phyloP scores from a whole-genome alignment of 2,797 vertebrate genomes.

The Phrynocephalus vlangalii region DNA sequence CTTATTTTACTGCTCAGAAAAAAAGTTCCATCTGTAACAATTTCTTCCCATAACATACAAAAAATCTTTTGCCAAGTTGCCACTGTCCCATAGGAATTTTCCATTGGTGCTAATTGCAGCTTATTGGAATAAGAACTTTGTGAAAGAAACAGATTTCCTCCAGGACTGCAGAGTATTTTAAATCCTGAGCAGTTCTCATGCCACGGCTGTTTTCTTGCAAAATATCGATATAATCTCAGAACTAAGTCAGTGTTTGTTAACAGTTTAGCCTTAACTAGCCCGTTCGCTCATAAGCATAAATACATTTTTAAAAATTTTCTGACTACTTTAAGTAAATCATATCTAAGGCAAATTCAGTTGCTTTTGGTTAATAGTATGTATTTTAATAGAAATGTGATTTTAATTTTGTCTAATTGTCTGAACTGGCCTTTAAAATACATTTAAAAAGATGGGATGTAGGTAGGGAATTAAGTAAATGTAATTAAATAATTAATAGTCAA shows the following conservation, averaged over 20 bases:
- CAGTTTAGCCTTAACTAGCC: background rate
- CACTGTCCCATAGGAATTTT: no score
- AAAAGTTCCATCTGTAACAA: no score
- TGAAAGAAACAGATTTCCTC: no score
- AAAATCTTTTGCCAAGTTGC: no score
- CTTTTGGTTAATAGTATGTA: background rate
- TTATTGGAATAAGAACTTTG: background rate
- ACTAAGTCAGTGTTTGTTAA: background rate
- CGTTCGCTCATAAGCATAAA: background rate
- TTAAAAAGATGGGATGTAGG: no score
- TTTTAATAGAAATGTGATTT: background rate
- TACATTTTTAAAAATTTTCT: background rate
- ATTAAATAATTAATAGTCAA: no score
- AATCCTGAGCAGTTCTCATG: no score
- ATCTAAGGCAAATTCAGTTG: background rate
- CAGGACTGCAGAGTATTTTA: background rate
- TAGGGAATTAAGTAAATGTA: no score
- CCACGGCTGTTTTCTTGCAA: background rate
- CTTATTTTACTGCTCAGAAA: no score
- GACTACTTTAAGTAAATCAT: background rate
- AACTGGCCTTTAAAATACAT: no score
- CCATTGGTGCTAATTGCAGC: background rate
- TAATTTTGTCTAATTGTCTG: background rate
- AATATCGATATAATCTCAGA: background rate
- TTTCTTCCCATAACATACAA: no score